Evolutionary conservation across 2,113 vertebrate genomes (phyloP).

Genomic region (Deroptyus accipitrinus): DNA sequence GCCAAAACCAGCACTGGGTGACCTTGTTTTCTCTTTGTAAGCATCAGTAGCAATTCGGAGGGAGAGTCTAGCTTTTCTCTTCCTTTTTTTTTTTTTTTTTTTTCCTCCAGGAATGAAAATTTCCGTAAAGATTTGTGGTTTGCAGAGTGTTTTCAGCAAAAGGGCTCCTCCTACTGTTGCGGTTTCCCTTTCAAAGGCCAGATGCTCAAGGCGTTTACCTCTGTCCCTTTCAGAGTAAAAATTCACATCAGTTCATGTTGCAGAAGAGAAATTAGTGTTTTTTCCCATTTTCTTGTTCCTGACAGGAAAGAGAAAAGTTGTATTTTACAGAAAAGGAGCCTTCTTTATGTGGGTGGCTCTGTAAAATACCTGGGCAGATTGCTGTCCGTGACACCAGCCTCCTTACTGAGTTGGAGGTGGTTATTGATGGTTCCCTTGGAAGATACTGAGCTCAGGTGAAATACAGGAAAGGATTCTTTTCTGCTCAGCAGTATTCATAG

Average conservation of each 20-base stretch:
- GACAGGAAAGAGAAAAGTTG: not conserved
- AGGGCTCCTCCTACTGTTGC: constrained; percentile 3
- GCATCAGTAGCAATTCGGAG: not conserved
- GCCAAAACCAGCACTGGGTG: not conserved
- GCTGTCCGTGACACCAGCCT: not conserved
- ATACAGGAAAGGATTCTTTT: not conserved
- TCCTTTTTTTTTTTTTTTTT: not conserved
- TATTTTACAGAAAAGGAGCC: not conserved
- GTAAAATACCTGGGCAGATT: not conserved
- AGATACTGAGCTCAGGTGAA: not conserved
- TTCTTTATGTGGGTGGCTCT: not conserved
- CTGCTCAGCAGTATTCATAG: not conserved
- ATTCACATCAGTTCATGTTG: not conserved
- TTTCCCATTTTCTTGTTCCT: not conserved
- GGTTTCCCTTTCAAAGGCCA: not conserved
- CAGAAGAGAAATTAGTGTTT: not conserved
- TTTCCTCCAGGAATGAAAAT: not conserved
- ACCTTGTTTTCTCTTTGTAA: not conserved
- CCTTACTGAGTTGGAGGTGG: not conserved
- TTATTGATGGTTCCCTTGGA: not conserved
- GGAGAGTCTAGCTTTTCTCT: not conserved
- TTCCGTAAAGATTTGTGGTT: not conserved
- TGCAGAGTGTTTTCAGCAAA: not conserved
- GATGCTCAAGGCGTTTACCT: not conserved
- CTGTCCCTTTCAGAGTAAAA: not conserved